Percentiles rank a stretch among this genome's conserved stretches.
phyloP scores from a whole-genome alignment of 2,888 invertebrate species.

The Ectemnius cavifrons region DNA sequence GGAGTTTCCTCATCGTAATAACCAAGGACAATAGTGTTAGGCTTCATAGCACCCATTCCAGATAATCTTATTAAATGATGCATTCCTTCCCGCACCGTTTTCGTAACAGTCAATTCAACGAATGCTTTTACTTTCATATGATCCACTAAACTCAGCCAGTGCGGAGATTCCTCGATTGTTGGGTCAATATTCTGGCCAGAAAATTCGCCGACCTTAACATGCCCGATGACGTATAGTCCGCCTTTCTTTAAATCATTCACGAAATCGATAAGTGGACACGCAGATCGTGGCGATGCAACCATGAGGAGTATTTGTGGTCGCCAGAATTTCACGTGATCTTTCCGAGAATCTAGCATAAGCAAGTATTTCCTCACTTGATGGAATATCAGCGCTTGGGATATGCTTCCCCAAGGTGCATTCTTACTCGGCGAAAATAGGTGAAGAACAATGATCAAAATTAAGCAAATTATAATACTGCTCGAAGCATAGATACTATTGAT shows the following conservation, averaged over 20 bases:
- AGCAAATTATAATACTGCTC: conserved; percentile 90
- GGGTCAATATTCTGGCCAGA: conserved; percentile 83
- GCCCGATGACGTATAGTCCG: conserved; percentile 92
- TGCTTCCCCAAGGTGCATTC: conserved; percentile 95
- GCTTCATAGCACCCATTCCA: conserved; percentile 99
- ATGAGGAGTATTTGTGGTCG: conserved; percentile 96
- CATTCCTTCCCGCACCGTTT: conserved; percentile 91
- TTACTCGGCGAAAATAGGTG: conserved; percentile 93
- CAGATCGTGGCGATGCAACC: conserved; percentile 93
- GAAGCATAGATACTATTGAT: conserved; percentile 95
- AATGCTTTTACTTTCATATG: conserved; percentile 97
- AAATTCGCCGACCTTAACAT: conserved; percentile 85
- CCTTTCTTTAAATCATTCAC: conserved; percentile 99
- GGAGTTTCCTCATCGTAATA: conserved; percentile 91
- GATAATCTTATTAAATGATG: conserved; percentile 94
- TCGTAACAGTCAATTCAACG: conserved; percentile 94
- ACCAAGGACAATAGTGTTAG: conserved; percentile 97
- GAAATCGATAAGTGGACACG: conserved; percentile 96
- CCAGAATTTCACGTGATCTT: conserved; percentile 99
- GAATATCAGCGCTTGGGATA: conserved; percentile 99
- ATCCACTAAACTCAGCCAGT: conserved; percentile 96
- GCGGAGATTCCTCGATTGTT: conserved; percentile 87
- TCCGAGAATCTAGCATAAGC: conserved; percentile 94
- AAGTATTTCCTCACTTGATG: conserved; percentile 97
- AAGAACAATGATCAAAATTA: conserved; percentile 91